Percentiles rank a stretch among this genome's conserved stretches.
Evolutionary conservation across 2,888 invertebrate genomes (phyloP).

Genomic region (Automeris io): DNA sequence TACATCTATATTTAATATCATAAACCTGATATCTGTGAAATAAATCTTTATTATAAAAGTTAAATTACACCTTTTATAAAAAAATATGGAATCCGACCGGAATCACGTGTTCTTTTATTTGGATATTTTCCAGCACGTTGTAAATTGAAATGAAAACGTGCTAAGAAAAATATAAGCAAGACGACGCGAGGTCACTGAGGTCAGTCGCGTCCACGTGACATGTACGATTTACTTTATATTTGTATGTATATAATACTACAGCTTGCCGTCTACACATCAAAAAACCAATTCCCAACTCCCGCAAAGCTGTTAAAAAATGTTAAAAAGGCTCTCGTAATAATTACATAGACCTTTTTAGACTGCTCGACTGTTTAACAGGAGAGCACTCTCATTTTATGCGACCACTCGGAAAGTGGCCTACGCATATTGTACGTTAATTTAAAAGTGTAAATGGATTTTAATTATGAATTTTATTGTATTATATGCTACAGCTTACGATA

Average conservation of each 20-base stretch:
- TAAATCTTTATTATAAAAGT: too few species aligned
- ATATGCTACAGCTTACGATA: slow-evolving; percentile 1
- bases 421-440: slow-evolving; percentile 26
- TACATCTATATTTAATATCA: too few species aligned
- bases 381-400: slow-evolving; percentile 25
- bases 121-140: slow-evolving; percentile 29
- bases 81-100: neutral
- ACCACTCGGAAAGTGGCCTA: slow-evolving; percentile 24
- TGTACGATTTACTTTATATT: neutral
- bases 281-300: slow-evolving; percentile 26
- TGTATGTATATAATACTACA: neutral
- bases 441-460: slow-evolving; percentile 17
- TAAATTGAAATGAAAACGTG: slow-evolving; percentile 30
- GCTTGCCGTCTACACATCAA: slow-evolving; percentile 15
- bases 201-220: slow-evolving; percentile 2
- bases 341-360: slow-evolving; percentile 30
- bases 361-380: slow-evolving; percentile 20
- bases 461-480: slow-evolving; percentile 10
- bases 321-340: slow-evolving; percentile 29
- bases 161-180: slow-evolving; percentile 18
- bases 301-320: slow-evolving; percentile 29
- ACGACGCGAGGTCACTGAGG: slow-evolving; percentile 1
- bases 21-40: too few species aligned
- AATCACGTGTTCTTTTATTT: slow-evolving; percentile 31
- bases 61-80: neutral